phyloP scores from a whole-genome alignment of 2,888 invertebrate genomes.

The Melitaea athalia region DNA sequence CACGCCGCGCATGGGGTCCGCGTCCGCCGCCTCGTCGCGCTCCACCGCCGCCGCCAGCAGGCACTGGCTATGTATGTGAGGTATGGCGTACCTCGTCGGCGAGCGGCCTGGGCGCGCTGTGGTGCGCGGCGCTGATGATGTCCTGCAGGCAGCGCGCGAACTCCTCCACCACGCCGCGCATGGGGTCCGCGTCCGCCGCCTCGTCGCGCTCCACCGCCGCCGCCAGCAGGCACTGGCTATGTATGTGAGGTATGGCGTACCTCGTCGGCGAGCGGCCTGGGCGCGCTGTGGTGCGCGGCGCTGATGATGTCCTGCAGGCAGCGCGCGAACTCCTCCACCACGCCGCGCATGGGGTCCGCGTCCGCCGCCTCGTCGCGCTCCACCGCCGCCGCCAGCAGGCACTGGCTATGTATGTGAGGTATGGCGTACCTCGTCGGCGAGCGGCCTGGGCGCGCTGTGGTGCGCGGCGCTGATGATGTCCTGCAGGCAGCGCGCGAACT shows the following conservation, averaged over 20 bases:
- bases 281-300: conserved; percentile 59
- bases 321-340: conserved; percentile 97
- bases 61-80: no score
- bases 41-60: no score
- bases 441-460: conserved; percentile 47
- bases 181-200: conserved; percentile 90
- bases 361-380: conserved; percentile 91
- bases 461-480: conserved; percentile 88
- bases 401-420: no score
- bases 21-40: conserved; percentile 91
- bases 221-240: no score
- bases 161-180: conserved; percentile 93
- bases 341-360: conserved; percentile 88
- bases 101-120: conserved; percentile 46
- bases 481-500: conserved; percentile 96
- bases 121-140: conserved; percentile 85
- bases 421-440: conserved; percentile 52
- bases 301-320: conserved; percentile 95
- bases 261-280: conserved; percentile 46
- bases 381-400: no score
- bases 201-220: no score
- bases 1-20: conserved; percentile 89
- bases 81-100: conserved; percentile 54
- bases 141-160: conserved; percentile 96
- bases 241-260: no score